A percentile compares a stretch with the other conserved stretches of the same genome.
phyloP scores from a whole-genome alignment of 2,888 invertebrate genomes.

The Eilema depressum region DNA sequence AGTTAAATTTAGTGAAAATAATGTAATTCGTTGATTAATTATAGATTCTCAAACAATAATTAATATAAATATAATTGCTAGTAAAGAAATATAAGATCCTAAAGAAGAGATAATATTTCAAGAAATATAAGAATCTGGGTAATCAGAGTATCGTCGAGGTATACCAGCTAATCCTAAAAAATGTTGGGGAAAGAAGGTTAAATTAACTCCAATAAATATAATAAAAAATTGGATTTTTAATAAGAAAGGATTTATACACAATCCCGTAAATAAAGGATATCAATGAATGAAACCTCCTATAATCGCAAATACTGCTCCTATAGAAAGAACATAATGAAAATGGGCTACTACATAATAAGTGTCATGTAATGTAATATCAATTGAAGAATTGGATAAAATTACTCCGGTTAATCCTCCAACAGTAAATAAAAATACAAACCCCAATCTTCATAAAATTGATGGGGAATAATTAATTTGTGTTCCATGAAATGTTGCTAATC shows the following conservation, averaged over 20 bases:
- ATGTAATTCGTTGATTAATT: slow-evolving; percentile 81
- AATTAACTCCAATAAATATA: slow-evolving; percentile 92
- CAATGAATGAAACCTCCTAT: slow-evolving; percentile 91
- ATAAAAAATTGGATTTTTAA: slow-evolving; percentile 90
- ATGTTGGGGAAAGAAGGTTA: slow-evolving; percentile 94
- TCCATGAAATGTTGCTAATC: slow-evolving; percentile 90
- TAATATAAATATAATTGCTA: slow-evolving; percentile 87
- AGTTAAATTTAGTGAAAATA: slow-evolving; percentile 81
- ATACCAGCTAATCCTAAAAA: slow-evolving; percentile 87
- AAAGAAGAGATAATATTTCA: slow-evolving; percentile 91
- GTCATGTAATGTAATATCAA: slow-evolving; percentile 93
- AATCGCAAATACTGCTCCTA: slow-evolving; percentile 93
- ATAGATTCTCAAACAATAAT: slow-evolving; percentile 89
- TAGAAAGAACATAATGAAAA: slow-evolving; percentile 93
- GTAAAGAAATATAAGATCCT: slow-evolving; percentile 89
- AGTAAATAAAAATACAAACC: slow-evolving; percentile 93
- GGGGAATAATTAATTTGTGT: slow-evolving; percentile 87
- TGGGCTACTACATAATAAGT: slow-evolving; percentile 95
- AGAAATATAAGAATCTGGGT: slow-evolving; percentile 88
- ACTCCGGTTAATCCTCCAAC: slow-evolving; percentile 91
- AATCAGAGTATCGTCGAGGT: slow-evolving; percentile 92
- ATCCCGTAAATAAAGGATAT: slow-evolving; percentile 90
- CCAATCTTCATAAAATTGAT: slow-evolving; percentile 89
- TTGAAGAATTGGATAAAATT: slow-evolving; percentile 90
- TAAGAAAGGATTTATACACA: slow-evolving; percentile 86